Base-by-base conservation (phyloP, 2,888 invertebrate species). In the Oeneis ivallda region DNA sequence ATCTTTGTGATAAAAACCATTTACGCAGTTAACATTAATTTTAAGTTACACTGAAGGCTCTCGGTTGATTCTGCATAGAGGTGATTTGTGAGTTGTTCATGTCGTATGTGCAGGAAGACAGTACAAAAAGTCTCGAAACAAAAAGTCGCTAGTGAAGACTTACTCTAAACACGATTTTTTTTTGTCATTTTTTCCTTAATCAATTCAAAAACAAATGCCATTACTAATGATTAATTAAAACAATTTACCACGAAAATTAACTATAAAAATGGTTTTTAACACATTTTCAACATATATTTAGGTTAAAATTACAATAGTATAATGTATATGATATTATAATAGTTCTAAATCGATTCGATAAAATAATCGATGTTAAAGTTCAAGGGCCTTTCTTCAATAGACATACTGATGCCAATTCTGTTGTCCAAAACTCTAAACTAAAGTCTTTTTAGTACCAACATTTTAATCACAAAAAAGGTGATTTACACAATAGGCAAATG, bases 291-390 rank as follows among this genome's bases (percentile, higher is more conserved):
- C 37, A 49, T 45, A 49, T 49, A 47, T 59, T 59, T 59, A 53
- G 19, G 13, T 32, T 34, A 50, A 59, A 63, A 15, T 53, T 43
- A 58, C 47, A 64, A 41, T 64, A 63, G 17, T 34, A 11, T 32
- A 39, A 54, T 60, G 53, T 53, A 53, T n/a, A n/a, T n/a, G n/a
- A n/a, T n/a, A n/a, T n/a, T n/a, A n/a, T 45, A 39, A 62, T 54
- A 39, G 32, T 60, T 37, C 26, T 26, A 37, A 59, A 37, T 58
- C 26, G 41, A 50, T 32, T 39, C 15, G 15, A 43, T 45, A 2
- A 54, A 63, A 54, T 13, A 53, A 54, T 43, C 39, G 54, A 54
- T 54, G 11, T 17, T 17, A 8, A 54, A 39, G 39, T 54, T 1
- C 17, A 54, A 52, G 13, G n/a, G 34, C 32, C 9, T 32, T 26